phyloP scores from a whole-genome alignment of 2,797 vertebrate genomes.

The Hydrolagus colliei region DNA sequence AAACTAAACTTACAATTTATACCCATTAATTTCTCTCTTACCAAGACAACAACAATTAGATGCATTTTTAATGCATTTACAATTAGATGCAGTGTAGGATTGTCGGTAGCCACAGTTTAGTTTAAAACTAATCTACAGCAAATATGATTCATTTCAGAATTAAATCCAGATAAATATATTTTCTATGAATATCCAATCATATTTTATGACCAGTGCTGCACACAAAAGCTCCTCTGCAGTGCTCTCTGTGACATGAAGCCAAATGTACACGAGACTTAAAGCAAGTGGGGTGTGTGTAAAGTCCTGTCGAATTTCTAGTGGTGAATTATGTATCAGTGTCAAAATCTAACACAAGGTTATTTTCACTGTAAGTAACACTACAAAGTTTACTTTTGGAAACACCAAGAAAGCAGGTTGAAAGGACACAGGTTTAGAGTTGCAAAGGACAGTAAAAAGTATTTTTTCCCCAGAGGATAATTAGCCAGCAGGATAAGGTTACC shows the following conservation, averaged over 20 bases:
- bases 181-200: not conserved
- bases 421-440: too few species aligned
- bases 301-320: not conserved
- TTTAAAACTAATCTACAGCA: not conserved
- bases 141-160: not conserved
- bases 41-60: not conserved
- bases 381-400: not conserved
- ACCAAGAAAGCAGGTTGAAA: too few species aligned
- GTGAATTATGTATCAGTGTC: slow-evolving; percentile 3
- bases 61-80: not conserved
- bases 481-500: too few species aligned
- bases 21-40: not conserved
- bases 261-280: not conserved
- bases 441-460: too few species aligned
- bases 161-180: too few species aligned
- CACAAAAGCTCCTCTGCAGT: not conserved
- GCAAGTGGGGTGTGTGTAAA: not conserved
- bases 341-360: not conserved
- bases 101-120: too few species aligned
- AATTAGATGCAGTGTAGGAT: too few species aligned
- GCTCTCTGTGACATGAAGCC: not conserved
- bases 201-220: not conserved
- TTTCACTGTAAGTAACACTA: not conserved
- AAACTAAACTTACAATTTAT: too few species aligned
- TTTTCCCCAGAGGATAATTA: too few species aligned